Conservation (phyloP, 2,797 vertebrate genomes). For the Cuniculus paca region DNA sequence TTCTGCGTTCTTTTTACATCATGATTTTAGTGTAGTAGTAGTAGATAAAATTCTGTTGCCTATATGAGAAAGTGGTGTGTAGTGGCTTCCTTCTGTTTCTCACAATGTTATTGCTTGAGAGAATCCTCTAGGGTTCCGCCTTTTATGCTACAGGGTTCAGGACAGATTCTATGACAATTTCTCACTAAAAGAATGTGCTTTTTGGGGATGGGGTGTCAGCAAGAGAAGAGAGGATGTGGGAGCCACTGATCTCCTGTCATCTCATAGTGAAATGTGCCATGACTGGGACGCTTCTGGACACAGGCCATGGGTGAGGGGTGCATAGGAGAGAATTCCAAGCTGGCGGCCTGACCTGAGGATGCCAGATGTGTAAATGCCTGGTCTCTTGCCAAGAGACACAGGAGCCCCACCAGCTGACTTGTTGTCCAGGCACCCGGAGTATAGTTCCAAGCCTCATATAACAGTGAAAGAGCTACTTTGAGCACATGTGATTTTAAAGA, state of each 20-base stretch:
- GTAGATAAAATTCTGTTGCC: background rate
- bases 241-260: background rate
- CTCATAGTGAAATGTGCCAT: background rate
- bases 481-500: conserved; percentile 9
- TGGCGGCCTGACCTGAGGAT: background rate
- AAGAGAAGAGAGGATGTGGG: background rate
- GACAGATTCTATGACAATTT: background rate
- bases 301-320: background rate
- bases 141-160: background rate
- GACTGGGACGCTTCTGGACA: background rate
- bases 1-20: background rate
- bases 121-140: background rate
- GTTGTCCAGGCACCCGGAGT: background rate
- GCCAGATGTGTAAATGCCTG: background rate
- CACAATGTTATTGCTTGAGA: background rate
- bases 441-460: background rate
- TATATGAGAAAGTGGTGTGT: background rate
- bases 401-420: background rate
- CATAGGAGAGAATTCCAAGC: background rate
- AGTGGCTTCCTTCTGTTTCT: background rate
- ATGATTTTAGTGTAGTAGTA: background rate
- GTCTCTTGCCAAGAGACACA: background rate
- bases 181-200: background rate
- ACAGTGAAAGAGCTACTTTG: background rate
- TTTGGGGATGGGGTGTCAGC: background rate